A percentile compares a stretch with the other conserved stretches of the same genome.
phyloP scores from a whole-genome alignment of 2,797 vertebrate species.

The Chrysocyon brachyurus region DNA sequence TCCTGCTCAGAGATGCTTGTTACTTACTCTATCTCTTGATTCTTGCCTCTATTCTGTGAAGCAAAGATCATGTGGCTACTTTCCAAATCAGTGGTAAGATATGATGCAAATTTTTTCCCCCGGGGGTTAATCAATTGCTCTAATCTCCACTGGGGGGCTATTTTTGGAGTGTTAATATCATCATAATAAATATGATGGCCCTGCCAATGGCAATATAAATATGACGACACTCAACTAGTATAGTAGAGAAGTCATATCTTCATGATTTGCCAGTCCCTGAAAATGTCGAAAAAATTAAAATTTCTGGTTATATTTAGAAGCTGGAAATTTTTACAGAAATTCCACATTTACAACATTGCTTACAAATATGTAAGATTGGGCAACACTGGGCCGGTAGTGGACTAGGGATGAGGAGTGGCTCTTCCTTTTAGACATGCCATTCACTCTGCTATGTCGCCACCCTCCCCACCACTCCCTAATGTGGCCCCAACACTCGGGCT shows the following conservation, averaged over 20 bases:
- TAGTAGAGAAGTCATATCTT: not conserved
- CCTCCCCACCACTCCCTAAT: not conserved
- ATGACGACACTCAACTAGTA: no score
- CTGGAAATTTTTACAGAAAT: not conserved
- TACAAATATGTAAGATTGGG: not conserved
- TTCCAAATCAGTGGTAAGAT: no score
- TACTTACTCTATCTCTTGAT: rapidly evolving
- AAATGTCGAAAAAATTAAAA: not conserved
- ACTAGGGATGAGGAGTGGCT: no score
- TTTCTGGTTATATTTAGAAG: not conserved
- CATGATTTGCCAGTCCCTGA: not conserved
- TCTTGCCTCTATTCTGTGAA: not conserved
- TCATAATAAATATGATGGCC: not conserved
- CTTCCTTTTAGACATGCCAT: not conserved
- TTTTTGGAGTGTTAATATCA: not conserved
- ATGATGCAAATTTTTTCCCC: rapidly evolving
- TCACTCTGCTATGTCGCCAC: not conserved
- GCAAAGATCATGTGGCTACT: rapidly evolving
- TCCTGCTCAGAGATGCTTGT: not conserved
- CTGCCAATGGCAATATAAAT: not conserved
- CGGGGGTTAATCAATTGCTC: not conserved
- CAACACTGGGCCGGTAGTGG: no score
- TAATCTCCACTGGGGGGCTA: rapidly evolving
- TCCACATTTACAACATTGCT: not conserved
- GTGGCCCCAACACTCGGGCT: not conserved